Base-by-base conservation (phyloP, 2,888 invertebrate species). In the Synergus gifuensis region DNA sequence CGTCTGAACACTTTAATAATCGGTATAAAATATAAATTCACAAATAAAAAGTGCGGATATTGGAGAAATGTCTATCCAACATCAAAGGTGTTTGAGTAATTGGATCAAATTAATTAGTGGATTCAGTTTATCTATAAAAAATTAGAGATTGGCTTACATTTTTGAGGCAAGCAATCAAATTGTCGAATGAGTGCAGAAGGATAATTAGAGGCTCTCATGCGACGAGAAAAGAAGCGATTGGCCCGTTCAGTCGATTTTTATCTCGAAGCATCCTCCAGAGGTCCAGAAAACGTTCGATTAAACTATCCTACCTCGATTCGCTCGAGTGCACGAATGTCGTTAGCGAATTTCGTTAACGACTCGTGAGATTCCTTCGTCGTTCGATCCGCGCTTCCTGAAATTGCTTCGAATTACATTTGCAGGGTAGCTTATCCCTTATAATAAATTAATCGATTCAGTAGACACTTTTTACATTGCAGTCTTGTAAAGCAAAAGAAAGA, bases 341-440 rank as follows among this genome's bases (percentile, higher is more conserved):
- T 87, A 86, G 86, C 85, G 85, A 87, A 86, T 80, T 87, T 88
- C 87, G 87, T 87, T 87, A 87, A 87, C 86, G 87, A 85, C 85
- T 83, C 83, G 85, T 85, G 82, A 85, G 83, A 82, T 85, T 79
- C 76, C 54, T 73, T 54, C 49, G 69, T 49, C 69, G 49, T 69
- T 69, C 54, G 18, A 73, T 73, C 73, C 54, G 54, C 54, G 73
- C 46, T 49, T 36, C 73, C 54, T 54, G 73, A 73, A 73, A 73
- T 73, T 73, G 73, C 73, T 73, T 73, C n/a, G 73, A 73, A 73
- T 73, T 73, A 73, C 54, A 73, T 54, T 73, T 73, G 28, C 73
- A 73, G 54, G 54, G 54, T 54, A 73, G 73, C 73, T 54, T 73
- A 73, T 73, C 54, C 73, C 73, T 54, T 73, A 54, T 54, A 54